Evolutionary conservation across 2,888 invertebrate species (phyloP), one percentile per base, ranked within the genome.

Genomic region (Cerastis leucographa): DNA sequence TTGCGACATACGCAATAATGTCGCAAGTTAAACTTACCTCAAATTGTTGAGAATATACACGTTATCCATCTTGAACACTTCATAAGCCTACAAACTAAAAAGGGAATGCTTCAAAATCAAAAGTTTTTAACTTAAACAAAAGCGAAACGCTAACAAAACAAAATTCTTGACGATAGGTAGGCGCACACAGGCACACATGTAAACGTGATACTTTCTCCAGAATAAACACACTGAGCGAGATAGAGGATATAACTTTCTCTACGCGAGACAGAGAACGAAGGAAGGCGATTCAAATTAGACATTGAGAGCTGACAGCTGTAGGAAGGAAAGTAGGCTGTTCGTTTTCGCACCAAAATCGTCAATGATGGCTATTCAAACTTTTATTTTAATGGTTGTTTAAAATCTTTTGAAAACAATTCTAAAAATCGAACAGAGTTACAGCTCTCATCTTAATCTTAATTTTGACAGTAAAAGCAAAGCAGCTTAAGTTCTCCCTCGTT

Each of bases 21-120:
- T 80, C 72, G 66, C 59, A 87, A 86, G 54, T 66, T 73, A 83
- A 54, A 84, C 91, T 93, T 93, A 96, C 96, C 95, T 92, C 84
- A 95, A 90, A 89, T 95, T 96, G 80, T 96, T 95, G 54, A 96
- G 89, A 85, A 96, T 94, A 85, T 92, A 92, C 54, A 92, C 91
- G 89, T 94, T 96, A 90, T 96, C 96, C 96, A 96, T 96, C 75
- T 86, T 91, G 65, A 59, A 70, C 78, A 84, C 75, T 85, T 87
- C 87, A 86, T 83, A 81, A 66, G 81, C 74, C 89, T 80, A 82
- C 85, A 19, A 74, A 84, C 40, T 67, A 73, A 22, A n/a, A 12
- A 25, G 40, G 0, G 12, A 42, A 40, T 40, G 49, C 40, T 42
- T 62, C 3, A 35, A 56, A 72, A 70, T 49, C 35, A 51, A 71